phyloP scores from a whole-genome alignment of 2,888 invertebrate genomes.

The Leptinotarsa rubiginosa region DNA sequence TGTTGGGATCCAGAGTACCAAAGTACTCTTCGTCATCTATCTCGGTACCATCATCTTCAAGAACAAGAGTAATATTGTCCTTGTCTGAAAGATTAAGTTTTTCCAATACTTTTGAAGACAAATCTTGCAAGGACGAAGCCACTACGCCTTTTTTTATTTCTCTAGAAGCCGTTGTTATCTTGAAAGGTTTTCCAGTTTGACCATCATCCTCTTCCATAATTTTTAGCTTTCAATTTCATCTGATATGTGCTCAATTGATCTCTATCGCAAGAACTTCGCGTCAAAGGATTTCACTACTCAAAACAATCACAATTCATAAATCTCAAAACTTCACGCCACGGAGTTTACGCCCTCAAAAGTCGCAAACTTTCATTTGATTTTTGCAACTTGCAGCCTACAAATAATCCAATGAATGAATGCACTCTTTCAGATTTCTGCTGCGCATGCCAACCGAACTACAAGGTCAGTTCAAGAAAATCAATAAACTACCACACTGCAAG shows the following conservation, averaged over 20 bases:
- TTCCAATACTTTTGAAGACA: conserved; percentile 80
- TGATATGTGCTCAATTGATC: conserved; percentile 10
- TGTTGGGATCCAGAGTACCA: conserved; percentile 88
- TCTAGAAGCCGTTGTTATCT: conserved; percentile 83
- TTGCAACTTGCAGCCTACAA: too few relatives aligned
- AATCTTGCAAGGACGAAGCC: conserved; percentile 82
- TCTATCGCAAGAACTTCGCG: too few relatives aligned
- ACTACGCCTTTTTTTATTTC: conserved; percentile 87
- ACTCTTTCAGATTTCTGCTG: too few relatives aligned
- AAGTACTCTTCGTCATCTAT: conserved; percentile 97
- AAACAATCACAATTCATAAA: too few relatives aligned
- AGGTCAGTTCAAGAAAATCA: too few relatives aligned
- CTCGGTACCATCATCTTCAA: conserved; percentile 94
- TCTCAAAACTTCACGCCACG: too few relatives aligned
- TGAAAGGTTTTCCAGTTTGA: conserved; percentile 75
- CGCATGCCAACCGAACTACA: too few relatives aligned
- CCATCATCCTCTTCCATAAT: conserved; percentile 70
- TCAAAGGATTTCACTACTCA: too few relatives aligned
- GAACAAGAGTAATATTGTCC: conserved; percentile 80
- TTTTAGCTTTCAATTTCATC: conserved; percentile 40
- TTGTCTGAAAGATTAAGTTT: conserved; percentile 76
- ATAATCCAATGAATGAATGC: too few relatives aligned
- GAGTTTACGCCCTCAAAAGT: too few relatives aligned
- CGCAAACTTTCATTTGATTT: too few relatives aligned
- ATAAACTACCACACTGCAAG: too few relatives aligned